These are phyloP conservation scores for Sciaenops ocellatus DNA, from an alignment of 2,797 vertebrate species.

Conservation along the genomic window DNA sequence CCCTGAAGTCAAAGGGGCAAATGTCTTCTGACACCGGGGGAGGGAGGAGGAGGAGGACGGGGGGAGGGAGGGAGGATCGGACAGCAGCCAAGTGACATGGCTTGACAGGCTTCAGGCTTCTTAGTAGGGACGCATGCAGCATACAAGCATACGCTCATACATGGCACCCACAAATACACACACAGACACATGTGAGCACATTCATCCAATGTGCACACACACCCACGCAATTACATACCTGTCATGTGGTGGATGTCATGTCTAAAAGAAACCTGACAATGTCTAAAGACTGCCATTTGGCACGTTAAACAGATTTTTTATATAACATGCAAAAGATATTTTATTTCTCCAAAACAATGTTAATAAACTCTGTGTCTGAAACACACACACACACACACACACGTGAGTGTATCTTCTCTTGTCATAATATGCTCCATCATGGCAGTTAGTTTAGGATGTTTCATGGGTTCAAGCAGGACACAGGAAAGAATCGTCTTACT, in stretches of 20 bases:
- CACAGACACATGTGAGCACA: slow-evolving; percentile 23
- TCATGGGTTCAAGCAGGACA: slow-evolving; percentile 39
- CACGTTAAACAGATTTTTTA: slow-evolving; percentile 22
- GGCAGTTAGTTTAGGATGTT: slow-evolving; percentile 39
- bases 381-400: neutral
- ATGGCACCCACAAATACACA: slow-evolving; percentile 39
- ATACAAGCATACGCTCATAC: slow-evolving; percentile 37
- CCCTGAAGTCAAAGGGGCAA: slow-evolving; percentile 64
- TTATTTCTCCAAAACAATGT: neutral
- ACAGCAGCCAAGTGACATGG: slow-evolving; percentile 66
- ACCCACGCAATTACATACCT: slow-evolving; percentile 53
- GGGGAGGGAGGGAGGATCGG: slow-evolving; percentile 21
- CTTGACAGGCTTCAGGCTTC: slow-evolving; percentile 68
- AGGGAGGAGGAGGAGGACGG: neutral
- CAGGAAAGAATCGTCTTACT: slow-evolving; percentile 55
- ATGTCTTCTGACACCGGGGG: slow-evolving; percentile 54
- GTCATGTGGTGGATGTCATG: slow-evolving; percentile 27
- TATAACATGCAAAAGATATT: slow-evolving; percentile 12
- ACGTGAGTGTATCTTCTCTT: neutral
- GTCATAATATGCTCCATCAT: slow-evolving; percentile 9
- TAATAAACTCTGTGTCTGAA: neutral
- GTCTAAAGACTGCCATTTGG: slow-evolving; percentile 1
- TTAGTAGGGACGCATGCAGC: slow-evolving; percentile 50
- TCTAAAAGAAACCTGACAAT: slow-evolving; percentile 18
- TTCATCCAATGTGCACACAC: slow-evolving; percentile 1